Base-by-base conservation (phyloP, 2,888 invertebrate species). In the Gastracanthus pulcherrimus region DNA sequence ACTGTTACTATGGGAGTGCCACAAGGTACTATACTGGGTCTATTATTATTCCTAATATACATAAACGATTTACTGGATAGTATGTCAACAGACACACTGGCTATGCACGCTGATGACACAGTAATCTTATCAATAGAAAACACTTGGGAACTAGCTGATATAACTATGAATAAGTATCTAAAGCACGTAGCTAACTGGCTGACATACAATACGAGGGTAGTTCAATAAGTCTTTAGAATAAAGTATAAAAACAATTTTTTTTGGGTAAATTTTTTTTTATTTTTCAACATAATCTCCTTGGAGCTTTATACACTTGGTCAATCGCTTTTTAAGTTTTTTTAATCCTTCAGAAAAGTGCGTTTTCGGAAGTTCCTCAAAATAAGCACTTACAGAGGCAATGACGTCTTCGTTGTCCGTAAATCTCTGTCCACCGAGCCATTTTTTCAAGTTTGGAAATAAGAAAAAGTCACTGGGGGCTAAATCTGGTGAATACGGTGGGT, bases 21-120 rank as follows among this genome's bases (percentile, higher is more conserved):
- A 0, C 81, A 81, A 41, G 81, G 77, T 2, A 72, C 81, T 11
- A 72, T 81, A 19, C 66, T 76, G 7, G 74, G 72, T 5, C 79
- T 51, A 19, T 51, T 78, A 26, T 34, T 71, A 3, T 78, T 78
- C 26, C 13, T 76, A 36, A 13, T 81, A 6, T 77, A 66, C 13
- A 41, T 76, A 1, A 71, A 81, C 45, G 77, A 77, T 31, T 29
- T 77, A 48, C 60, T 69, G 23, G 26, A 41, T 23, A 23, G 2
- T 36, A 19, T 34, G 51, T 41, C n/a, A n/a, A n/a, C n/a, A n/a
- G n/a, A n/a, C n/a, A n/a, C 31, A n/a, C 4, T 66, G 13, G 13
- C 36, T 3, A 36, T 72, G 0, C 77, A 66, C 38, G 74, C 77
- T 31, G 77, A 81, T 58, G 81, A 81, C 34, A 77, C 81, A 23